Percentiles rank a stretch among this genome's conserved stretches.
These are phyloP conservation scores for Trogon melanurus DNA, from an alignment of 2,113 vertebrate species.

Conservation along the genomic window DNA sequence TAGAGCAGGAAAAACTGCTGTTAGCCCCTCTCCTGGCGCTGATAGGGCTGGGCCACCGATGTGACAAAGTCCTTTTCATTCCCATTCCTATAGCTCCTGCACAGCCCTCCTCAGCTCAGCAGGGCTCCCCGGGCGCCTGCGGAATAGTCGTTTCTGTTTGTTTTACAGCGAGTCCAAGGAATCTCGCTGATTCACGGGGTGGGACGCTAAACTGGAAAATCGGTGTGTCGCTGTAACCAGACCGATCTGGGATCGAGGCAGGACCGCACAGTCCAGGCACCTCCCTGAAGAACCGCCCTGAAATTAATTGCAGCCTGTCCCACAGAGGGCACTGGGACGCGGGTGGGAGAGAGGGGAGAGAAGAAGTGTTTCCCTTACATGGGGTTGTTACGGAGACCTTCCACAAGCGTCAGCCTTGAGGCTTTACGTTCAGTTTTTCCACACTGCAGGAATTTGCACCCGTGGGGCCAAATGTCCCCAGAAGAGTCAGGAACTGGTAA, in stretches of 20 bases:
- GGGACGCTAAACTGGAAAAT: conserved; percentile 6
- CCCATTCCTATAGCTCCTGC: not conserved
- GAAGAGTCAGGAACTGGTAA: not conserved
- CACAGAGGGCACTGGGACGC: not conserved
- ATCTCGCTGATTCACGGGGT: conserved; percentile 39
- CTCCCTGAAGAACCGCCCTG: not conserved
- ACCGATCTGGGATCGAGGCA: not conserved
- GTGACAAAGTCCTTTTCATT: not conserved
- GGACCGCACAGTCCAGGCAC: not conserved
- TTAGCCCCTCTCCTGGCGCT: not conserved
- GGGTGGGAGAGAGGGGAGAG: not conserved
- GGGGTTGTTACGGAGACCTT: not conserved
- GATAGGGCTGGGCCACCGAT: not conserved
- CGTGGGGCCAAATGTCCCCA: not conserved
- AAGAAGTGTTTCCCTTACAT: not conserved
- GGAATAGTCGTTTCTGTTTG: not conserved
- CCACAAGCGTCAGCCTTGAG: not conserved
- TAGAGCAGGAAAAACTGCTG: conserved; percentile 44
- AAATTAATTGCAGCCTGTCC: not conserved
- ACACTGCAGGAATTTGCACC: not conserved
- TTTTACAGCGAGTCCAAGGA: not conserved
- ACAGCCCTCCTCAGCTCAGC: not conserved
- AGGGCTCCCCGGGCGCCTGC: not conserved
- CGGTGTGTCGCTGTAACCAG: not conserved
- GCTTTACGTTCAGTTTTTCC: not conserved